A percentile compares a stretch with the other conserved stretches of the same genome.
phyloP scores from a whole-genome alignment of 2,797 vertebrate genomes.

The Sebastes glaucus region DNA sequence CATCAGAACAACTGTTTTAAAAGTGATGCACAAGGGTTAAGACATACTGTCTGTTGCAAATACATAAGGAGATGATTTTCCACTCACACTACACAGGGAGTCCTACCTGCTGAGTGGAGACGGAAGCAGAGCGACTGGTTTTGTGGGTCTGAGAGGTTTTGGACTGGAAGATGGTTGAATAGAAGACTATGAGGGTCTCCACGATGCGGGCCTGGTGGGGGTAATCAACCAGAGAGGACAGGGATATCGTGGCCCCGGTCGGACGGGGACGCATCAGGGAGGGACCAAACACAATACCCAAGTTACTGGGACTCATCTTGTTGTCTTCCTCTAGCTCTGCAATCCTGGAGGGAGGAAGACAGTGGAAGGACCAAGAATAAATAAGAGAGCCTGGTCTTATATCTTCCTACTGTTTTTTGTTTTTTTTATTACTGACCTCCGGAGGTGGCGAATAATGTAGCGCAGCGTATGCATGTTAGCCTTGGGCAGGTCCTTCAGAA shows the following conservation, averaged over 20 bases:
- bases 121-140: conserved; percentile 32
- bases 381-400: background rate
- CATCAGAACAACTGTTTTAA: too few species aligned
- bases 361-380: background rate
- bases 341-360: conserved; percentile 79
- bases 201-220: conserved; percentile 95
- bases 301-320: conserved; percentile 95
- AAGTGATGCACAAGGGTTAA: background rate
- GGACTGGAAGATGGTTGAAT: conserved; percentile 85
- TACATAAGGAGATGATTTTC: background rate
- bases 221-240: conserved; percentile 97
- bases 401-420: background rate
- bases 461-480: conserved; percentile 88
- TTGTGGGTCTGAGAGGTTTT: conserved; percentile 50
- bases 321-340: conserved; percentile 93
- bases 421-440: conserved; percentile 80
- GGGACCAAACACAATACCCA: conserved; percentile 97
- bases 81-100: background rate
- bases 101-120: conserved; percentile 66
- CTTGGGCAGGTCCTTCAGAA: conserved; percentile 86
- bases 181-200: conserved; percentile 93
- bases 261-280: conserved; percentile 94
- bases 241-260: conserved; percentile 91
- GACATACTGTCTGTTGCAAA: background rate
- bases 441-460: conserved; percentile 89